A percentile compares a stretch with the other conserved stretches of the same genome.
Conservation (phyloP, 2,797 vertebrate species). For the Cyclopterus lumpus region DNA sequence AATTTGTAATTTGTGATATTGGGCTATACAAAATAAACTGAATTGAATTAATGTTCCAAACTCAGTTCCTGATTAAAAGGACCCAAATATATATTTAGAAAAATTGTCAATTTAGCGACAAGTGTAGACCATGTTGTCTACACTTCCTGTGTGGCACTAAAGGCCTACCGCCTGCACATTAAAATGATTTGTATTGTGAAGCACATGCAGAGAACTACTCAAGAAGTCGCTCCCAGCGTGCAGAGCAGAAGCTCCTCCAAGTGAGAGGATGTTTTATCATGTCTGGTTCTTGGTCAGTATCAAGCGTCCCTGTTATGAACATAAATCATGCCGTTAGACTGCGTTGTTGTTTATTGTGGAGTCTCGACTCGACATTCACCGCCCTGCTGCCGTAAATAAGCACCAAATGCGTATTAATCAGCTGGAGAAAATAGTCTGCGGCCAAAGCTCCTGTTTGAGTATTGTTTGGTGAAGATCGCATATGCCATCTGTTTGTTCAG, state of each 20-base stretch:
- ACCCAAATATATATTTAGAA: background rate
- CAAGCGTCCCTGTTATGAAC: background rate
- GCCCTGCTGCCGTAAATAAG: background rate
- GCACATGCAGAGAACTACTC: background rate
- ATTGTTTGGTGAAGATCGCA: background rate
- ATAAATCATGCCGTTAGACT: background rate
- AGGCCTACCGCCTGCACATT: background rate
- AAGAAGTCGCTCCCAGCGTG: background rate
- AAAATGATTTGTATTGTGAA: background rate
- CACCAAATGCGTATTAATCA: background rate
- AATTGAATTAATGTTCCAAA: background rate
- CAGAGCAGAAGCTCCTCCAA: background rate
- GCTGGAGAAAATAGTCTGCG: background rate
- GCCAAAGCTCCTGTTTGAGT: background rate
- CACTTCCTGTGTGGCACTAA: background rate
- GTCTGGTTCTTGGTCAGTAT: background rate
- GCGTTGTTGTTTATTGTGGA: background rate
- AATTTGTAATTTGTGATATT: no score
- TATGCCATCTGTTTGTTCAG: background rate
- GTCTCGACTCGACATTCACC: background rate
- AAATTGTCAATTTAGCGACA: background rate
- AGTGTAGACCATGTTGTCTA: background rate
- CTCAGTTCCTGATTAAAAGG: background rate
- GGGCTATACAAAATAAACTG: no score
- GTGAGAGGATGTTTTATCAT: background rate